phyloP scores from a whole-genome alignment of 2,888 invertebrate species.

The Epinotia brunnichana region DNA sequence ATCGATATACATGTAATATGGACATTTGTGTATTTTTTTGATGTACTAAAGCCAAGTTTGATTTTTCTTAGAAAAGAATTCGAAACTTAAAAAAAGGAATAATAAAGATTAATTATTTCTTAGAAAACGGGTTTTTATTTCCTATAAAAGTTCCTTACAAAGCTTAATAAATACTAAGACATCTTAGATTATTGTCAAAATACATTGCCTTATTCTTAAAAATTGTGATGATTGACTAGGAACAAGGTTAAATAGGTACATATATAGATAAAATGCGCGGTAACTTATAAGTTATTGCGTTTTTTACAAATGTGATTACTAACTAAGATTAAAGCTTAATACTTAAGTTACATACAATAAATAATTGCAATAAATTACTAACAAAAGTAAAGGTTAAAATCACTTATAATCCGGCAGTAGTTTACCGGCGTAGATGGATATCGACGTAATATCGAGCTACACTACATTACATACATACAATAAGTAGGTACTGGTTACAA shows the following conservation, averaged over 20 bases:
- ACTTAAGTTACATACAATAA: constrained; percentile 24
- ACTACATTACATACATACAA: not conserved
- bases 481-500: not conserved
- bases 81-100: constrained; percentile 80
- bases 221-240: constrained; percentile 51
- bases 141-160: constrained; percentile 39
- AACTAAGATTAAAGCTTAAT: constrained; percentile 43
- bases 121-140: constrained; percentile 76
- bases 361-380: constrained; percentile 26
- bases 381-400: constrained; percentile 24
- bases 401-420: not conserved
- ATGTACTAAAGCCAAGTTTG: constrained; percentile 83
- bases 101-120: constrained; percentile 83
- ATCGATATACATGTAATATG: constrained; percentile 67
- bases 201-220: constrained; percentile 41
- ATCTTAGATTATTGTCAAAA: constrained; percentile 49
- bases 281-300: constrained; percentile 41
- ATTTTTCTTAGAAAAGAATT: constrained; percentile 82
- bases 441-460: not conserved
- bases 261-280: constrained; percentile 31
- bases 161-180: constrained; percentile 25
- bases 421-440: not conserved
- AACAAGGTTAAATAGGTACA: constrained; percentile 42
- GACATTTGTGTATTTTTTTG: constrained; percentile 82
- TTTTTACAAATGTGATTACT: constrained; percentile 30